phyloP scores from a whole-genome alignment of 2,797 vertebrate genomes.

The Neomorphus geoffroyi region DNA sequence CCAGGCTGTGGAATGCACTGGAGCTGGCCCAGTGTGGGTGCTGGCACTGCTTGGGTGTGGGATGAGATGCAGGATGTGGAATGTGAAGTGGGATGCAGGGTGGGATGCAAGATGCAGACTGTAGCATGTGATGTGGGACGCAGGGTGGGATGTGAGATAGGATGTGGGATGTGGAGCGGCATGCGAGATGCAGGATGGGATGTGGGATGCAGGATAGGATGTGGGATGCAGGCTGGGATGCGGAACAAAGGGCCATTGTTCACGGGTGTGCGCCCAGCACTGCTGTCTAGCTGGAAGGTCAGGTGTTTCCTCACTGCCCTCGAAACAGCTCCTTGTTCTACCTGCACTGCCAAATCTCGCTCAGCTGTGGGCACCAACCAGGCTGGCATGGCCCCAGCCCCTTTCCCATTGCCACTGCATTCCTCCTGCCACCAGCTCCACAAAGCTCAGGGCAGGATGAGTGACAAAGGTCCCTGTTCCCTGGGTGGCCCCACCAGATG shows the following conservation, averaged over 20 bases:
- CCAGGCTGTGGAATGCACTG: background rate
- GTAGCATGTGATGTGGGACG: background rate
- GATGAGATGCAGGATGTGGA: background rate
- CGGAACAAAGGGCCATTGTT: slow-evolving; percentile 60
- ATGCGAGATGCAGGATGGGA: fast-evolving
- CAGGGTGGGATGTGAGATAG: background rate
- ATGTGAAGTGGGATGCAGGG: too few species aligned
- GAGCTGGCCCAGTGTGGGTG: background rate
- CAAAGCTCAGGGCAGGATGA: fast-evolving
- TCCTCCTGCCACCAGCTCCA: fast-evolving
- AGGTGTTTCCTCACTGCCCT: background rate
- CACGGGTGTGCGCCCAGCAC: background rate
- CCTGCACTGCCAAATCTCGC: background rate
- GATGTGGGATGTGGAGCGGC: background rate
- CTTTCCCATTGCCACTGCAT: fast-evolving
- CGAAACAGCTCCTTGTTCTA: background rate
- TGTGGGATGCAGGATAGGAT: too few species aligned
- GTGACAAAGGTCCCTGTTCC: background rate
- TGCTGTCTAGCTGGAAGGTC: background rate
- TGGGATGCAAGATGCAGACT: background rate
- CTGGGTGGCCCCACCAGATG: background rate
- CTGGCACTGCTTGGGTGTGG: background rate
- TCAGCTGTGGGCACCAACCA: fast-evolving
- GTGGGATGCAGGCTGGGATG: background rate
- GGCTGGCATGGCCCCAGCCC: background rate